Conservation (phyloP, 1,140 invertebrate species). For the Frieseomelitta varia region DNA sequence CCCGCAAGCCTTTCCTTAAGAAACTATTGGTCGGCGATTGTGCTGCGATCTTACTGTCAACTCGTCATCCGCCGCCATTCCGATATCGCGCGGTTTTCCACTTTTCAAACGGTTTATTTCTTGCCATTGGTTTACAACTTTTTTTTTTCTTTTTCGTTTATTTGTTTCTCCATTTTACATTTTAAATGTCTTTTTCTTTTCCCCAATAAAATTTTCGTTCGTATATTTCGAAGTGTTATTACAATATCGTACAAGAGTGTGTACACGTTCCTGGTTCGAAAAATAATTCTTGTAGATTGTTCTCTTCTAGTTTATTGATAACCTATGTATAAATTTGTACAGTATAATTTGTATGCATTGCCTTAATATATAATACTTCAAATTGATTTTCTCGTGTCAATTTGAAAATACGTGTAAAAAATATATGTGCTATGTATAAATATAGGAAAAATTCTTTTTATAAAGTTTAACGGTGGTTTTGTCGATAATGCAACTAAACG, state of each 20-base stretch:
- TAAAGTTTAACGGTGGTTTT: slow-evolving; percentile 43
- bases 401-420: slow-evolving; percentile 61
- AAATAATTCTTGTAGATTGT: background rate
- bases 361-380: slow-evolving; percentile 1
- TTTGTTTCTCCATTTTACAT: background rate
- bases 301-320: slow-evolving; percentile 34
- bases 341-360: slow-evolving; percentile 29
- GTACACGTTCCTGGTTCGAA: background rate
- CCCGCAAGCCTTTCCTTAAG: slow-evolving; percentile 13
- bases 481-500: slow-evolving; percentile 45
- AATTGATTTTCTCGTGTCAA: slow-evolving; percentile 2
- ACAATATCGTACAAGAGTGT: background rate
- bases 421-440: slow-evolving; percentile 65
- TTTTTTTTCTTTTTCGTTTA: too few relatives aligned
- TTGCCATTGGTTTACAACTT: background rate
- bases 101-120: background rate
- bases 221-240: too few relatives aligned
- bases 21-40: slow-evolving; percentile 10
- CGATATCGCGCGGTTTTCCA: background rate
- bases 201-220: background rate
- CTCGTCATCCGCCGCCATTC: background rate
- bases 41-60: slow-evolving; percentile 19
- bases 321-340: slow-evolving; percentile 49
- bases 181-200: background rate
- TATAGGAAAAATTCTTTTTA: slow-evolving; percentile 60